A percentile compares a stretch with the other conserved stretches of the same genome.
Conservation (phyloP, 2,888 invertebrate species). For the Pollenia amentaria region DNA sequence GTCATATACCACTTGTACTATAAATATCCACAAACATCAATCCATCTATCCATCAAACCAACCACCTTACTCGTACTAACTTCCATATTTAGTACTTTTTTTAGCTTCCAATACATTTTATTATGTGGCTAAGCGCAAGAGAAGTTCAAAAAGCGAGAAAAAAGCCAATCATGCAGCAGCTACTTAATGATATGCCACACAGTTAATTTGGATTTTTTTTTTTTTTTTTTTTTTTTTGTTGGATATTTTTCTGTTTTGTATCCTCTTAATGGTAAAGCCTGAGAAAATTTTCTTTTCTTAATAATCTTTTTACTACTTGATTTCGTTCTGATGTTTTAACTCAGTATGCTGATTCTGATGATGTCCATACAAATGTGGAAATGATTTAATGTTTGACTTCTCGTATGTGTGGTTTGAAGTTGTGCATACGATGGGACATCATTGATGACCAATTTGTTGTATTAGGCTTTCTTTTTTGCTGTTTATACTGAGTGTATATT, state of each 20-base stretch:
- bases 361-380: conserved; percentile 64
- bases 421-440: conserved; percentile 62
- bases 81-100: conserved; percentile 45
- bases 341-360: conserved; percentile 56
- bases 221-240: conserved; percentile 24
- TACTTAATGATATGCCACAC: conserved; percentile 73
- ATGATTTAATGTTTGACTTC: conserved; percentile 71
- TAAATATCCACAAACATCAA: conserved; percentile 36
- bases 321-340: conserved; percentile 56
- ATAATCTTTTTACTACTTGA: conserved; percentile 44
- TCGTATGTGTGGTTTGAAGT: conserved; percentile 54
- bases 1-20: conserved; percentile 46
- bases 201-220: conserved; percentile 50
- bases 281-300: conserved; percentile 70
- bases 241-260: conserved; percentile 41
- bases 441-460: conserved; percentile 71
- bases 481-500: conserved; percentile 41
- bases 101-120: conserved; percentile 31
- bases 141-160: conserved; percentile 53
- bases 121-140: conserved; percentile 63
- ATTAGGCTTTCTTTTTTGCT: conserved; percentile 59
- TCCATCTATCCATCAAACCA: conserved; percentile 15
- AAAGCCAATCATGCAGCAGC: conserved; percentile 65
- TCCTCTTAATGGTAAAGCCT: conserved; percentile 68
- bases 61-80: conserved; percentile 46